A percentile compares a stretch with the other conserved stretches of the same genome.
Conservation (phyloP, 37 sponge, comb jelly and placozoan genomes). For the Trichoplax adhaerens region DNA sequence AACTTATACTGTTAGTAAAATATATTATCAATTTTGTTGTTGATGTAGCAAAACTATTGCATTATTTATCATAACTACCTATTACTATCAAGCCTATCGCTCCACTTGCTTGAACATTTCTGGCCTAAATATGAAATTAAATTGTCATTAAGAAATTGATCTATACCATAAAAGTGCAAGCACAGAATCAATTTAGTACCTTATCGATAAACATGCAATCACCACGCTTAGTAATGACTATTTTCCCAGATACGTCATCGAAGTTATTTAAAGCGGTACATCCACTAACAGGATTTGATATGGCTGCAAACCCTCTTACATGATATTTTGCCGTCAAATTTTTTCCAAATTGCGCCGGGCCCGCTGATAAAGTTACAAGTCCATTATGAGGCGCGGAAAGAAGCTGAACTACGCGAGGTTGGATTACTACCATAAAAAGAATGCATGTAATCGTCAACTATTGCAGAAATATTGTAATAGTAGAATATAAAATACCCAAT, state of each 20-base stretch:
- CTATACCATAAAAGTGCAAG: constrained; percentile 1
- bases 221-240: constrained; percentile 49
- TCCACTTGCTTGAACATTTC: constrained; percentile 33
- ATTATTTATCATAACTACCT: too few relatives aligned
- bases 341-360: constrained; percentile 3
- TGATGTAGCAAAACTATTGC: too few relatives aligned
- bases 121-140: constrained; percentile 14
- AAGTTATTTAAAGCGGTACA: constrained; percentile 10
- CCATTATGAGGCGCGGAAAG: background rate
- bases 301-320: constrained; percentile 1
- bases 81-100: constrained; percentile 6
- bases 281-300: constrained; percentile 9
- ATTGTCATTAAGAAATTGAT: background rate
- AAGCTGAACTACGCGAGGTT: constrained; percentile 1
- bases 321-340: constrained; percentile 8
- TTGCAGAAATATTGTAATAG: too few relatives aligned
- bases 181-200: constrained; percentile 17
- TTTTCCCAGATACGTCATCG: constrained; percentile 13
- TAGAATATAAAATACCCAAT: too few relatives aligned
- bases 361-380: constrained; percentile 7
- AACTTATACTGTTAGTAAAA: too few relatives aligned
- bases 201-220: constrained; percentile 78
- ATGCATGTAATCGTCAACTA: too few relatives aligned
- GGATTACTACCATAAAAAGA: too few relatives aligned
- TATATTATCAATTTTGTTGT: too few relatives aligned